Evolutionary conservation across 2,113 vertebrate species (phyloP), one percentile per base, ranked within the genome.

Genomic region (Triplophysa dalaica): DNA sequence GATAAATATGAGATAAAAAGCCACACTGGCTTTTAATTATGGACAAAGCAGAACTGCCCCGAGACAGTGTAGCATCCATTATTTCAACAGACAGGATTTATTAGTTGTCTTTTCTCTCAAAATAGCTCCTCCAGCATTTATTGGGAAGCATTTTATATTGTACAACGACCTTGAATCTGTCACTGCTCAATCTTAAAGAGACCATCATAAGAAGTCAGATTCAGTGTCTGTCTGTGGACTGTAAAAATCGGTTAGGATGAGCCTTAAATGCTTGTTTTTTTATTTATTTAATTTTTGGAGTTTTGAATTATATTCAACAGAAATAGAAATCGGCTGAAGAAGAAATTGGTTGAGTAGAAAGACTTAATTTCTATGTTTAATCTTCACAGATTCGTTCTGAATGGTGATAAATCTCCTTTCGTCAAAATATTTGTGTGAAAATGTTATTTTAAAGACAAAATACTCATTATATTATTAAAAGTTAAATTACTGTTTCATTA

Each of bases 21-120:
- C 90, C 85, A 74, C 79, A 79, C 85, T 89, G 89, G 89, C 90
- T 91, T 92, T 90, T 89, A 87, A 86, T 82, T 86, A 79, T 82
- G 75, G 82, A 77, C 85, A 83, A 84, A 85, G 87, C 83, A 81
- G 83, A 70, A 76, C 79, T 24, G 69, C 86, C 75, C 73, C 45
- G 22, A 88, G 87, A 89, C 86, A 87, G 85, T 85, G 86, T 84
- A 79, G 88, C 84, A 87, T 90, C 90, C 90, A 87, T 90, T 84
- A 83, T 80, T 76, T 70, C 77, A 58, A 33, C 24, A 64, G 81
- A 74, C 50, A n/a, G 38, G 67, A 87, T 80, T 84, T 82, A 83
- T 87, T 79, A 41, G 50, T 78, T 69, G 70, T 70, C 22, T 69
- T 81, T 63, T 67, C 85, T 81, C 88, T 85, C 88, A 88, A 90